Evolutionary conservation across 2,888 invertebrate species (phyloP).

Genomic region (Caenorhabditis sp.): DNA sequence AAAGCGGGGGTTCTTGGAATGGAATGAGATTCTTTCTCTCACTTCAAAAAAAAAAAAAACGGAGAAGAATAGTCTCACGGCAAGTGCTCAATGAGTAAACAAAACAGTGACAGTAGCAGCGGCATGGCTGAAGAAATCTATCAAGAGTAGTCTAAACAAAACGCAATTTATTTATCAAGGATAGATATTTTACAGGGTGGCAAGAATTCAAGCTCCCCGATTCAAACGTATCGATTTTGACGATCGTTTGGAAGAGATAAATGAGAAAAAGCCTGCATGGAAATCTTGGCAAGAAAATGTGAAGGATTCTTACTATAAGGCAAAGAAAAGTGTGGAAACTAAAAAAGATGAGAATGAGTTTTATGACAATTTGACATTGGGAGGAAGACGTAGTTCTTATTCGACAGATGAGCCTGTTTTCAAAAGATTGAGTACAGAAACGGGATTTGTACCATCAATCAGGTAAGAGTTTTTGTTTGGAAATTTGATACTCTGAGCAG

Average conservation of each 20-base stretch:
- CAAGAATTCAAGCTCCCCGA: conserved; percentile 25
- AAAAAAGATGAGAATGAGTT: conserved; percentile 63
- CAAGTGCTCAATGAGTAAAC: too few species aligned
- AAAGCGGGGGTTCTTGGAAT: too few species aligned
- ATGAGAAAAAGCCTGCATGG: conserved; percentile 63
- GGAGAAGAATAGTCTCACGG: not conserved
- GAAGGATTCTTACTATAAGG: conserved; percentile 64
- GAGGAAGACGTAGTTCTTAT: conserved; percentile 44
- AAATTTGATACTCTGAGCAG: not conserved
- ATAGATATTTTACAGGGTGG: conserved; percentile 10
- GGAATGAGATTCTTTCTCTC: not conserved
- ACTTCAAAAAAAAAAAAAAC: not conserved
- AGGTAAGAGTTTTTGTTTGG: conserved; percentile 17
- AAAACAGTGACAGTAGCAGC: too few species aligned
- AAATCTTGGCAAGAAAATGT: conserved; percentile 64
- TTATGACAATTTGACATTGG: conserved; percentile 49
- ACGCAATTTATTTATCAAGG: too few species aligned
- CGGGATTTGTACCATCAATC: conserved; percentile 45
- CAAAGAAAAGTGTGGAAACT: conserved; percentile 58
- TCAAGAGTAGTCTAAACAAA: too few species aligned
- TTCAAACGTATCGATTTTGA: conserved; percentile 65
- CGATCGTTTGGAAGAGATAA: conserved; percentile 58
- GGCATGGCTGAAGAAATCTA: too few species aligned
- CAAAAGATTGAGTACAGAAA: conserved; percentile 53
- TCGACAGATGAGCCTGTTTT: conserved; percentile 56